Conservation (phyloP, 2,113 vertebrate species). For the Thryonomys swinderianus region DNA sequence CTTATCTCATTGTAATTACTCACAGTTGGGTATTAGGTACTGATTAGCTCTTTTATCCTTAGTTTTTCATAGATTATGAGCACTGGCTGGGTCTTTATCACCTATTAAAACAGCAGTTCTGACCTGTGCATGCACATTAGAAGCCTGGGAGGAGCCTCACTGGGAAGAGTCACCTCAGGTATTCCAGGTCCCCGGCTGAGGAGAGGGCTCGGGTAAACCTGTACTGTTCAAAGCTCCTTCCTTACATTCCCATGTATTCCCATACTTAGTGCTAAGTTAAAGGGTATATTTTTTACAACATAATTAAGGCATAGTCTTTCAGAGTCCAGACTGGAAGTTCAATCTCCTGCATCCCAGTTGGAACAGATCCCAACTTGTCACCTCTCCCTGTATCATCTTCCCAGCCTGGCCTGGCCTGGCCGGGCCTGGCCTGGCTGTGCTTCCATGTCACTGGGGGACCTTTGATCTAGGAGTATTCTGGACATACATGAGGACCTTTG, state of each 20-base stretch:
- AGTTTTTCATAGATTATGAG: background rate
- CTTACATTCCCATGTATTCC: background rate
- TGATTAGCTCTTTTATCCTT: background rate
- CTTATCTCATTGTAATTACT: background rate
- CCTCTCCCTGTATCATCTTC: background rate
- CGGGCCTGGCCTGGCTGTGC: background rate
- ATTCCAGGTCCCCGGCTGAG: background rate
- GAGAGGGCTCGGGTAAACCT: background rate
- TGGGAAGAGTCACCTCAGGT: background rate
- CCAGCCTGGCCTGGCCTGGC: background rate
- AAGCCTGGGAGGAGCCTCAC: background rate
- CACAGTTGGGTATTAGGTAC: background rate
- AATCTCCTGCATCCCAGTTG: background rate
- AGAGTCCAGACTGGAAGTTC: background rate
- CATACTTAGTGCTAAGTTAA: background rate
- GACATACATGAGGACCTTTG: background rate
- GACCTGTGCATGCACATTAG: background rate
- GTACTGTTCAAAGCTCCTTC: background rate
- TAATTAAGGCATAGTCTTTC: background rate
- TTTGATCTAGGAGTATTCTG: background rate
- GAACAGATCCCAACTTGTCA: background rate
- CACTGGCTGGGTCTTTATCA: background rate
- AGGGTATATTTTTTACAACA: background rate
- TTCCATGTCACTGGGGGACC: background rate
- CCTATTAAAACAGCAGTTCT: background rate